A percentile compares a stretch with the other conserved stretches of the same genome.
Conservation (phyloP, 1,140 invertebrate species). For the Nautilus pompilius region DNA sequence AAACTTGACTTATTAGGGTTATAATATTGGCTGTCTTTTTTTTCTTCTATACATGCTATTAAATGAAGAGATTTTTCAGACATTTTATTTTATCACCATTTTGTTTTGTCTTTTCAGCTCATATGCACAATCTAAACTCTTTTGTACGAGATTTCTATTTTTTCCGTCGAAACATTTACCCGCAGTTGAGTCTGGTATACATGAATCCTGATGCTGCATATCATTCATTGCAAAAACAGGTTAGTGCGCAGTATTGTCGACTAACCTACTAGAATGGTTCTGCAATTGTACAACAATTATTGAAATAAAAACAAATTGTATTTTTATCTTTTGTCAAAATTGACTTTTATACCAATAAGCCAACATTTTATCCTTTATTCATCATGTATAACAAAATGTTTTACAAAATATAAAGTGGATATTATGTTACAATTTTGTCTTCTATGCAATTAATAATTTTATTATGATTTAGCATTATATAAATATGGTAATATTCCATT, state of each 20-base stretch:
- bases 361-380: too few relatives aligned
- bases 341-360: too few relatives aligned
- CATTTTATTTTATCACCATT: conserved; percentile 5
- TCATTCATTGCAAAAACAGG: conserved; percentile 83
- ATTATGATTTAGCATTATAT: too few relatives aligned
- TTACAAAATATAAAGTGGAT: too few relatives aligned
- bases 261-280: too few relatives aligned
- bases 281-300: too few relatives aligned
- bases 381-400: too few relatives aligned
- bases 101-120: conserved; percentile 63
- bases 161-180: conserved; percentile 97
- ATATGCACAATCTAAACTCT: conserved; percentile 89
- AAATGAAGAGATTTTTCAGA: not conserved
- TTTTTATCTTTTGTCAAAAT: too few relatives aligned
- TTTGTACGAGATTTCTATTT: conserved; percentile 98
- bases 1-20: not conserved
- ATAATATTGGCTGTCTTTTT: not conserved
- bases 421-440: too few relatives aligned
- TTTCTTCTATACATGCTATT: not conserved
- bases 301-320: too few relatives aligned
- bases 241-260: conserved; percentile 17
- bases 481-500: too few relatives aligned
- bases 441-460: too few relatives aligned
- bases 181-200: conserved; percentile 90
- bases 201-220: conserved; percentile 91